Base-by-base conservation (phyloP, 1,140 invertebrate species). In the Drosophila sp. region DNA sequence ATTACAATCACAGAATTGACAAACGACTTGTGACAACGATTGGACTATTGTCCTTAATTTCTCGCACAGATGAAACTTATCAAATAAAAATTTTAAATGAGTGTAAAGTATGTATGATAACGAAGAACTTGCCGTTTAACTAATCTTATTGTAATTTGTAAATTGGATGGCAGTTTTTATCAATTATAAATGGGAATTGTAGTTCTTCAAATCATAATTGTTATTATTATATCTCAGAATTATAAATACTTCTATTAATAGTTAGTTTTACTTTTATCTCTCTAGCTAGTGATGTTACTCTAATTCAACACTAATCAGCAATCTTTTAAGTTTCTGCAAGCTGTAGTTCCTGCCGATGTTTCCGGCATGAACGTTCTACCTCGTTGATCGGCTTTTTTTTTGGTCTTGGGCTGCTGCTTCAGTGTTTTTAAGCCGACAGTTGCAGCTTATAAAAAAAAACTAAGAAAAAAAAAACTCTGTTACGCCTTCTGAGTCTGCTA, bases 401-500 rank as follows among this genome's bases (percentile, higher is more conserved):
- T 32, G n/a, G 56, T 63, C 58, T 43, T 63, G 58, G 38, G 7
- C 25, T 38, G 59, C 43, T 66, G 61, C 51, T 32, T 21, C 51
- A 48, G 41, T 14, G 43, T 11, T 13, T 13, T 51, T 45, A 34
- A 36, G 34, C 67, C 64, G 34, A 64, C 25, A 48, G 62, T 65
- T 64, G 59, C 51, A 56, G 16, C 36, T 27, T 18, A 32, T 11
- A 14, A 13, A 63, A 32, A 21, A 2, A 40, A 54, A 34, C n/a
- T n/a, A 21, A 51, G 32, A 7, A 18, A 13, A 50, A 53, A 58
- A 45, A 46, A 9, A 51, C 56, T 45, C 48, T 69, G 81, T 69
- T 87, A 86, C 71, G 78, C 82, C 82, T 82, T 51, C 65, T 86
- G 82, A 74, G 46, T 87, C 66, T 65, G 77, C 78, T 86, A 86